Percentiles rank a stretch among this genome's conserved stretches.
phyloP scores from a whole-genome alignment of 2,888 invertebrate genomes.

The Kuschelorhynchus macadamiae region DNA sequence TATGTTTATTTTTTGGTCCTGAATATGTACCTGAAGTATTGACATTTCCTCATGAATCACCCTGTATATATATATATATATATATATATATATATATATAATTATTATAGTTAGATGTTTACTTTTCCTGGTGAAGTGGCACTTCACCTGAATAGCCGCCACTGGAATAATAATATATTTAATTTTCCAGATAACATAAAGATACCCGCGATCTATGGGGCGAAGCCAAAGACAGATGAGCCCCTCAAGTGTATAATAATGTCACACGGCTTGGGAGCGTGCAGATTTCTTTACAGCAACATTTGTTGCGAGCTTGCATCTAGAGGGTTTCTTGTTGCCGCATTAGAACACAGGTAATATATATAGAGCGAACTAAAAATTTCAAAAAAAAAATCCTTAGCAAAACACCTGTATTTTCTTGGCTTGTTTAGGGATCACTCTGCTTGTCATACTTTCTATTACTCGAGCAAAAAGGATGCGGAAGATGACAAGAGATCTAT shows the following conservation, averaged over 20 bases:
- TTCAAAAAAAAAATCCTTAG: not conserved
- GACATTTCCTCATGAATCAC: too few relatives aligned
- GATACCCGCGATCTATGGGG: slow-evolving; percentile 72
- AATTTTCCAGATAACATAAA: slow-evolving; percentile 66
- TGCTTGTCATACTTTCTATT: slow-evolving; percentile 69
- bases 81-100: too few relatives aligned
- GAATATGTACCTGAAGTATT: too few relatives aligned
- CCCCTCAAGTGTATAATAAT: slow-evolving; percentile 74
- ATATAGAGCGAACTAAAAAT: not conserved
- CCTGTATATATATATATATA: too few relatives aligned
- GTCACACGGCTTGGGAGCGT: slow-evolving; percentile 77
- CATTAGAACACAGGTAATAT: slow-evolving; percentile 75
- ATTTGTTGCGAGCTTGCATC: slow-evolving; percentile 76
- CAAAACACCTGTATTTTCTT: not conserved
- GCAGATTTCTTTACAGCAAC: slow-evolving; percentile 74
- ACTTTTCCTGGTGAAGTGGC: too few relatives aligned
- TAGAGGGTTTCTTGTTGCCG: slow-evolving; percentile 76
- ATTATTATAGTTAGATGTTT: too few relatives aligned
- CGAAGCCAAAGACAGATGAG: slow-evolving; percentile 64
- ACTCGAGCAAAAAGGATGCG: slow-evolving; percentile 64
- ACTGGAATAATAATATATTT: not conserved
- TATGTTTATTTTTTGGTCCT: too few relatives aligned
- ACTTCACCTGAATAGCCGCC: too few relatives aligned
- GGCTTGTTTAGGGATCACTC: slow-evolving; percentile 67
- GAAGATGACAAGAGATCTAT: slow-evolving; percentile 61